Base-by-base conservation (phyloP, 1,140 invertebrate genomes). In the Magallana gigas region DNA sequence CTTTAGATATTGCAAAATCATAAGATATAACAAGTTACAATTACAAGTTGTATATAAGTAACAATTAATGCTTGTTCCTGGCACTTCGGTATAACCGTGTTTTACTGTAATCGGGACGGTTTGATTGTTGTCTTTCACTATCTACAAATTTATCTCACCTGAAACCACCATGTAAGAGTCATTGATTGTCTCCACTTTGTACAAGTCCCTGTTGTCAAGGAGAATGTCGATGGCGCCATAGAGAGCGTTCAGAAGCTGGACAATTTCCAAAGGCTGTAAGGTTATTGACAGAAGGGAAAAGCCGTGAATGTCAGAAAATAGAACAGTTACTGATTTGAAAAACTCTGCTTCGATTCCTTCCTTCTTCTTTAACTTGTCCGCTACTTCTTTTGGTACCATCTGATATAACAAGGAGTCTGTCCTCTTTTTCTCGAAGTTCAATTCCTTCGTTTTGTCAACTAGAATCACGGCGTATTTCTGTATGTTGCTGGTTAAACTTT, bases 191-290 rank as follows among this genome's bases (percentile, higher is more conserved):
- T 94, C 93, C n/a, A 94, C 94, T 86, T 94, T 94, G 87, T 94
- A 94, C 1, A 93, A 91, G 84, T 94, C 93, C 81, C 92, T 92
- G 12, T 91, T 87, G 36, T 92, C 92, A 16, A 93, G 88, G 11
- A 93, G 87, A 5, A 90, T 85, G 80, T 94, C 93, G 83, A 94
- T 92, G 56, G 90, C 89, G 3, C 90, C 92, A 87, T 94, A 94
- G n/a, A 94, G 88, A 9, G 88, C 90, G 89, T 94, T 94, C 7
- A 94, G 85, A 12, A 94, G 89, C 9, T 88, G 87, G 8, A 94
- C 93, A 8, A 98, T 97, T 96, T 99, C 97, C 29, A 99, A 94
- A 0, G 98, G 98, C 5, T 98, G 98, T 91, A 97, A 98, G 93
- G 98, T 96, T 0, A 97, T 96, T 0, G 96, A 97, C 1, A 98